Conservation (phyloP, 2,888 invertebrate species). For the Trypoxylon attenuatum region DNA sequence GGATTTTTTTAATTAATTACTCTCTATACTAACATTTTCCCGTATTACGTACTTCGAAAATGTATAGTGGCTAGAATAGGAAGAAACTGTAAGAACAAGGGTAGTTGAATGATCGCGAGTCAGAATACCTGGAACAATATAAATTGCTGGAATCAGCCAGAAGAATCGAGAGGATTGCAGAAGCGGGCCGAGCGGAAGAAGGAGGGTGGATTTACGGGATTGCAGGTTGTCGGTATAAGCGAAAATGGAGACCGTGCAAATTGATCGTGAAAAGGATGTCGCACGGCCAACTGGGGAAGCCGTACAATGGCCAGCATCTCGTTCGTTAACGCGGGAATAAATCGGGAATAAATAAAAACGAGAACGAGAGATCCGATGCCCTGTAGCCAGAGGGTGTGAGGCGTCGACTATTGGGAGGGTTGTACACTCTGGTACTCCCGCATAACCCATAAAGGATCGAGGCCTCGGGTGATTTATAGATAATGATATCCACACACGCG, state of each 20-base stretch:
- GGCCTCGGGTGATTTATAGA: slow-evolving; percentile 66
- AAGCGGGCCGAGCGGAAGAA: slow-evolving; percentile 23
- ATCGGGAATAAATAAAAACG: slow-evolving; percentile 60
- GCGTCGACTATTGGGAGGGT: slow-evolving; percentile 40
- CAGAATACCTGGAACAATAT: slow-evolving; percentile 36
- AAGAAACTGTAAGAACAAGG: too few relatives aligned
- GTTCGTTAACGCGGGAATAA: slow-evolving; percentile 53
- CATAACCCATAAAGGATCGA: slow-evolving; percentile 60
- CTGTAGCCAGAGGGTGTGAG: slow-evolving; percentile 24
- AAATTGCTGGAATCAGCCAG: slow-evolving; percentile 30
- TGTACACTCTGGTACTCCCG: slow-evolving; percentile 44
- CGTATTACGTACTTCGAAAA: too few relatives aligned
- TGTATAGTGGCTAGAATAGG: too few relatives aligned
- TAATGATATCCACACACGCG: slow-evolving; percentile 64
- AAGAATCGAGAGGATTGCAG: slow-evolving; percentile 42
- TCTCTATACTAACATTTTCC: too few relatives aligned
- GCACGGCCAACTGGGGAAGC: slow-evolving; percentile 30
- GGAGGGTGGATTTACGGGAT: slow-evolving; percentile 54
- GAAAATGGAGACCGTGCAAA: slow-evolving; percentile 57
- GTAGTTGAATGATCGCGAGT: not conserved
- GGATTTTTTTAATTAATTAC: too few relatives aligned
- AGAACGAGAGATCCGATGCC: slow-evolving; percentile 43
- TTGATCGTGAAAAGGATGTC: slow-evolving; percentile 56
- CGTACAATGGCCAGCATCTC: slow-evolving; percentile 53
- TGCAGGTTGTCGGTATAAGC: slow-evolving; percentile 52